Evolutionary conservation across 2,888 invertebrate genomes (phyloP).

Genomic region (Trichopria drosophilae): DNA sequence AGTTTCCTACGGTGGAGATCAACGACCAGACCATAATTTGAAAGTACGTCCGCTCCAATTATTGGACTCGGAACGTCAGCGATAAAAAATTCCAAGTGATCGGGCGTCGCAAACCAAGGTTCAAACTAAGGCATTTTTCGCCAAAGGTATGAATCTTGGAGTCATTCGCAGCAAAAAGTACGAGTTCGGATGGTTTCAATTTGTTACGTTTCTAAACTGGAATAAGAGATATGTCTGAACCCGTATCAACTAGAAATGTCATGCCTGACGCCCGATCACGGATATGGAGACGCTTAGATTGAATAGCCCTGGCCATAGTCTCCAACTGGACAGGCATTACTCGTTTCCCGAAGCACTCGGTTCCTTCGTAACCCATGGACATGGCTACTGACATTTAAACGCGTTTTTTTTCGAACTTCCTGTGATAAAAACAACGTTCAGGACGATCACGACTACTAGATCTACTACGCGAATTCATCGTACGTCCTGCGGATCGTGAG

Average conservation of each 20-base stretch:
- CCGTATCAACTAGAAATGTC: slow-evolving; percentile 5
- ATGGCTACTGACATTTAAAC: slow-evolving; percentile 22
- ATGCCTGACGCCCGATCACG: neutral
- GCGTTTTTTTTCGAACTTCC: too few relatives aligned
- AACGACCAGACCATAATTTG: slow-evolving; percentile 5
- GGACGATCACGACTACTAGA: too few relatives aligned
- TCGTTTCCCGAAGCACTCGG: neutral
- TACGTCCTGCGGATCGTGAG: too few relatives aligned
- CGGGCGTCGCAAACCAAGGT: slow-evolving; percentile 28
- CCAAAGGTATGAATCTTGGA: slow-evolving; percentile 32
- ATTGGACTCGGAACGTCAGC: slow-evolving; percentile 28
- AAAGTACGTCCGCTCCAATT: slow-evolving; percentile 31
- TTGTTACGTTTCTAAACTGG: neutral
- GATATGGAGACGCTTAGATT: slow-evolving; percentile 16
- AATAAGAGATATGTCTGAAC: slow-evolving; percentile 2
- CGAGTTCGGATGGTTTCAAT: neutral
- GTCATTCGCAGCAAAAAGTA: too few relatives aligned
- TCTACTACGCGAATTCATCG: slow-evolving; percentile 11
- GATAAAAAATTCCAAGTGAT: slow-evolving; percentile 29
- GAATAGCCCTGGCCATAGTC: neutral
- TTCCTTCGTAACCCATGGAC: slow-evolving; percentile 8
- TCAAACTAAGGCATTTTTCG: slow-evolving; percentile 11
- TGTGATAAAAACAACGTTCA: too few relatives aligned
- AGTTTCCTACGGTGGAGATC: slow-evolving; percentile 1
- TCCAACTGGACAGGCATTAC: neutral